A percentile compares a stretch with the other conserved stretches of the same genome.
phyloP scores from a whole-genome alignment of 2,888 invertebrate genomes.

The Frankliniella intonsa region DNA sequence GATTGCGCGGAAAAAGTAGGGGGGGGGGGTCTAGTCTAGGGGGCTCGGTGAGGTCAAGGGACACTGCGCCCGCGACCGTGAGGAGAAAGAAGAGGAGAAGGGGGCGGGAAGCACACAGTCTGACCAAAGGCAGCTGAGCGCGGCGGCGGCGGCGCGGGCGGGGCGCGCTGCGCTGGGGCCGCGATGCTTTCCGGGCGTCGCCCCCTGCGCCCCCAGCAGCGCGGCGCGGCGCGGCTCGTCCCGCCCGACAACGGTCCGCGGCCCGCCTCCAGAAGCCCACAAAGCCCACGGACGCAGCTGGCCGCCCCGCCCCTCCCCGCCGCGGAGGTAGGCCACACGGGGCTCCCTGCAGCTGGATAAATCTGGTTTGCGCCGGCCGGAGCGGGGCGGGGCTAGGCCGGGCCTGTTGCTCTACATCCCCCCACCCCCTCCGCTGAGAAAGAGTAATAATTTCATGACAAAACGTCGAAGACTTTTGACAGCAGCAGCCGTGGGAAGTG shows the following conservation, averaged over 20 bases:
- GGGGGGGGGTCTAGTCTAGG: too few relatives aligned
- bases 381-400: conserved; percentile 34
- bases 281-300: not conserved
- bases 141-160: conserved; percentile 9
- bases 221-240: not conserved
- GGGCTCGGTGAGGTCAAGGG: too few relatives aligned
- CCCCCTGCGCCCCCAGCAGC: not conserved
- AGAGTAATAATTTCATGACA: not conserved
- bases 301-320: not conserved
- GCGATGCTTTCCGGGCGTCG: not conserved
- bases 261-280: not conserved
- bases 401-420: not conserved
- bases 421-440: not conserved
- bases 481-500: too few relatives aligned
- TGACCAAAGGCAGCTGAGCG: too few relatives aligned
- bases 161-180: not conserved
- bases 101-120: too few relatives aligned
- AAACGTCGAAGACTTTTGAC: not conserved
- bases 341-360: not conserved
- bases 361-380: conserved; percentile 32
- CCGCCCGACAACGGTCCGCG: not conserved
- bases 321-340: not conserved
- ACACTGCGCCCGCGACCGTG: too few relatives aligned
- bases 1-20: too few relatives aligned
- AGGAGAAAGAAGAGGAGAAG: too few relatives aligned